phyloP scores from a whole-genome alignment of 2,797 vertebrate species.

The Caiman crocodilus region DNA sequence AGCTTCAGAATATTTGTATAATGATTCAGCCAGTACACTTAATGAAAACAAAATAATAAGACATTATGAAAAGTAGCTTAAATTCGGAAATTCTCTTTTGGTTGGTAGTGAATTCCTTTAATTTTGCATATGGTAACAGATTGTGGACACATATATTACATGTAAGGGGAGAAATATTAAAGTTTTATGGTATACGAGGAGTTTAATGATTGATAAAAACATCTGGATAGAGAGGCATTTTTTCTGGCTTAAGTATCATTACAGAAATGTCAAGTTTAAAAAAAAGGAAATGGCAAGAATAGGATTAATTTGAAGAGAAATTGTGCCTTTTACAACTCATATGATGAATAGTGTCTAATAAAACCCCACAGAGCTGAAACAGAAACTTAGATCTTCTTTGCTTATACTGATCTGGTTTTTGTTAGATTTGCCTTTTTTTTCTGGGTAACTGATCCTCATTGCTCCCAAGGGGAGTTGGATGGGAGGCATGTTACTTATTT shows the following conservation, averaged over 20 bases:
- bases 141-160: background rate
- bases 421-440: background rate
- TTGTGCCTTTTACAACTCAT: background rate
- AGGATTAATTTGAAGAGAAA: background rate
- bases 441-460: background rate
- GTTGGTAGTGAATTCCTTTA: background rate
- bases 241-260: background rate
- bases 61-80: background rate
- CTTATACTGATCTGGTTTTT: background rate
- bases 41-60: background rate
- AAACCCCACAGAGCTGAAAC: background rate
- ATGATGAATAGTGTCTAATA: background rate
- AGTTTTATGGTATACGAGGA: background rate
- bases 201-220: constrained; percentile 31
- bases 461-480: background rate
- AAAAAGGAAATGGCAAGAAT: background rate
- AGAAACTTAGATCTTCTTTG: background rate
- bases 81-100: background rate
- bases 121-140: background rate
- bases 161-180: background rate
- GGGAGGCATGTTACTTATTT: background rate
- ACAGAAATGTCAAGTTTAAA: background rate
- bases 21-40: background rate
- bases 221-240: background rate
- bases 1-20: background rate